A percentile compares a stretch with the other conserved stretches of the same genome.
phyloP scores from a whole-genome alignment of 2,113 vertebrate genomes.

The Arvicanthis niloticus region DNA sequence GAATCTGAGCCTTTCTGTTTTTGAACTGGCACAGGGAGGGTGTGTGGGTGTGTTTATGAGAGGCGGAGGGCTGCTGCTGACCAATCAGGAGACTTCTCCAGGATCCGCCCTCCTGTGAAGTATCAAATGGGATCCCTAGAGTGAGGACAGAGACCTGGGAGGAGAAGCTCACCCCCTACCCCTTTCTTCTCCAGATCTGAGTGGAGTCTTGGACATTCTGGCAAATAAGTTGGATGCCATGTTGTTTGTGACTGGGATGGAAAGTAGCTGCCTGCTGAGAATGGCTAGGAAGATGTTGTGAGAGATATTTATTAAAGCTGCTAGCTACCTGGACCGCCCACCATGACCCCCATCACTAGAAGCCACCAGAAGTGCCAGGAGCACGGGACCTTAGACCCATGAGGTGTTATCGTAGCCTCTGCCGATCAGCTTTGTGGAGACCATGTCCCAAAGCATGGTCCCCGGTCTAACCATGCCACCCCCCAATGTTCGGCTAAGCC shows the following conservation, averaged over 20 bases:
- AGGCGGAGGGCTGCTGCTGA: neutral
- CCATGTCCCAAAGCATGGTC: too few species aligned
- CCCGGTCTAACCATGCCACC: too few species aligned
- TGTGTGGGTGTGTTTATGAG: neutral
- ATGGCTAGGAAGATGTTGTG: neutral
- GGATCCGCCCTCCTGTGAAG: neutral
- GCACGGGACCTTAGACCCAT: too few species aligned
- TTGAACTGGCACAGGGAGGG: neutral
- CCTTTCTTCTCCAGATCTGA: neutral
- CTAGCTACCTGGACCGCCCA: too few species aligned
- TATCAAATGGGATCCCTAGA: neutral
- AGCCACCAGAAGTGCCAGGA: too few species aligned
- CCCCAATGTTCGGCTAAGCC: too few species aligned
- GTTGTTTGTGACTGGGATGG: neutral
- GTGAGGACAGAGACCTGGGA: too few species aligned
- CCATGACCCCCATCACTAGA: too few species aligned
- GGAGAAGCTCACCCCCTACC: neutral
- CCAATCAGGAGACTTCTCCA: neutral
- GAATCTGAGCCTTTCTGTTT: neutral
- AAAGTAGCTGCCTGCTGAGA: slow-evolving; percentile 20
- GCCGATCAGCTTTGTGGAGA: too few species aligned
- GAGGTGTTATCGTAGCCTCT: too few species aligned
- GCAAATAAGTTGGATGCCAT: neutral
- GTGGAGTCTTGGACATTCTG: neutral
- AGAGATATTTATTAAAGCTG: too few species aligned